phyloP scores from a whole-genome alignment of 2,113 vertebrate genomes.

The Plotosus lineatus region DNA sequence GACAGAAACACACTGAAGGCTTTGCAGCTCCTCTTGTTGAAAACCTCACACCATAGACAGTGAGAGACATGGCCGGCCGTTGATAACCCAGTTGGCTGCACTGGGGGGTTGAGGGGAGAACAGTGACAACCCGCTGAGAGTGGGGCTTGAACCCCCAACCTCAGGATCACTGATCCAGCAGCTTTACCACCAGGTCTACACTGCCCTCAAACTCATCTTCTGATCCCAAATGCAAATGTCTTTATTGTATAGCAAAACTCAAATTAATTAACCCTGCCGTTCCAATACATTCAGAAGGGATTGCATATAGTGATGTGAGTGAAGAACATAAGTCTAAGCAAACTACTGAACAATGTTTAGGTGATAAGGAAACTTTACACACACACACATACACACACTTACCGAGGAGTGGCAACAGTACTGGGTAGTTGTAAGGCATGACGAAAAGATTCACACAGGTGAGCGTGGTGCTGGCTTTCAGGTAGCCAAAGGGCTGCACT shows the following conservation, averaged over 20 bases:
- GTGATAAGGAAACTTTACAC: not conserved
- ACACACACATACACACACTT: conserved; percentile 56
- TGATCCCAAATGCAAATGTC: not conserved
- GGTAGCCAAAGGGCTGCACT: conserved; percentile 93
- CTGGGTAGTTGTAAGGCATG: conserved; percentile 98
- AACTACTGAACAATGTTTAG: not conserved
- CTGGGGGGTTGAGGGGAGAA: too few species aligned
- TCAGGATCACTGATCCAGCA: too few species aligned
- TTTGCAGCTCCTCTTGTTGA: too few species aligned
- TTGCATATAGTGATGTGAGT: not conserved
- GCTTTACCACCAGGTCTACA: too few species aligned
- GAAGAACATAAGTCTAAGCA: not conserved
- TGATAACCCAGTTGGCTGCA: too few species aligned
- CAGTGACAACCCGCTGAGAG: too few species aligned
- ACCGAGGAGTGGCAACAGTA: conserved; percentile 94
- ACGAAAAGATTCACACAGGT: conserved; percentile 98
- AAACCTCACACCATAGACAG: too few species aligned
- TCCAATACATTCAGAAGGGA: not conserved
- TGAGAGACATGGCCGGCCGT: too few species aligned
- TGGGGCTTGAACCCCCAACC: too few species aligned
- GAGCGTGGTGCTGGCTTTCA: conserved; percentile 95
- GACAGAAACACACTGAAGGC: too few species aligned
- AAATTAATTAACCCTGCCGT: not conserved
- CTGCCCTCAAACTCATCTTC: not conserved
- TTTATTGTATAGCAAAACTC: not conserved